Conservation (phyloP, 2,888 invertebrate species). For the Drosophila mettleri region DNA sequence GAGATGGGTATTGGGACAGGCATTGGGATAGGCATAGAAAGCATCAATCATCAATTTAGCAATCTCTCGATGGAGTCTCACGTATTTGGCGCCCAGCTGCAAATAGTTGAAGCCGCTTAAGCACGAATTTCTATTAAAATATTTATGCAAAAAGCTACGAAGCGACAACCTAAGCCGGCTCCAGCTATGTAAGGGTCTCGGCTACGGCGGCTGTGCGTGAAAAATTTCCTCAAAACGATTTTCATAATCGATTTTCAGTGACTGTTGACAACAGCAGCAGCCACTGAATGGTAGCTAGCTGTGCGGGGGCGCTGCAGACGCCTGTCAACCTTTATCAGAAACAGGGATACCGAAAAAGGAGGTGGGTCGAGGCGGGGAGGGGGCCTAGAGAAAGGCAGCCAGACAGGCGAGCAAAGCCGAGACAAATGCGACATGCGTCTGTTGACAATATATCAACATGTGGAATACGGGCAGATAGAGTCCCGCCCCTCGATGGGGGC, state of each 20-base stretch:
- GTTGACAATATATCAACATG: slow-evolving; percentile 83
- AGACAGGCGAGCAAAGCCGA: slow-evolving; percentile 62
- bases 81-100: slow-evolving; percentile 56
- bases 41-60: slow-evolving; percentile 59
- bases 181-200: slow-evolving; percentile 22
- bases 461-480: slow-evolving; percentile 46
- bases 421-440: slow-evolving; percentile 82
- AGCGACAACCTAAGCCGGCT: slow-evolving; percentile 60
- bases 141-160: slow-evolving; percentile 72
- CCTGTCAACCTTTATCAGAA: slow-evolving; percentile 79
- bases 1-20: background rate
- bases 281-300: slow-evolving; percentile 15
- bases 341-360: slow-evolving; percentile 35
- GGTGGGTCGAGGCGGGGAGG: background rate
- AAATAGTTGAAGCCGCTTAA: slow-evolving; percentile 76
- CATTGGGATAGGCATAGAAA: slow-evolving; percentile 15
- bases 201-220: slow-evolving; percentile 38
- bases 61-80: slow-evolving; percentile 8
- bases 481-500: background rate
- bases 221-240: slow-evolving; percentile 75
- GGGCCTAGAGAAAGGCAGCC: slow-evolving; percentile 13
- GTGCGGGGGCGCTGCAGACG: slow-evolving; percentile 14
- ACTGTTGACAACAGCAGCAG: slow-evolving; percentile 63
- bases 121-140: slow-evolving; percentile 78
- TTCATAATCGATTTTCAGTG: slow-evolving; percentile 80